A percentile compares a stretch with the other conserved stretches of the same genome.
These are phyloP conservation scores for Euglossa dilemma DNA, from an alignment of 1,140 invertebrate species.

Conservation along the genomic window DNA sequence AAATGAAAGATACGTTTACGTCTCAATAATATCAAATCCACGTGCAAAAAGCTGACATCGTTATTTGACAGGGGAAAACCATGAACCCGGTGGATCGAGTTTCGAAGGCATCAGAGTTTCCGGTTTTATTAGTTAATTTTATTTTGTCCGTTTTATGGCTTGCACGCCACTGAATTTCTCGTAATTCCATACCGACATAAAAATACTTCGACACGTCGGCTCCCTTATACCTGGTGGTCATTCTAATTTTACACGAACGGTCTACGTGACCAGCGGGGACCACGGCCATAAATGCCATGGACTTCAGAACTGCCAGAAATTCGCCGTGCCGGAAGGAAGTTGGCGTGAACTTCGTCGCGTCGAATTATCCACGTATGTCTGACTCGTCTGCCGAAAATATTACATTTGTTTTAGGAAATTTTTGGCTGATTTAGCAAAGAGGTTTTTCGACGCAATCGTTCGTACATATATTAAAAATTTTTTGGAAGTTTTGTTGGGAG, in stretches of 20 bases:
- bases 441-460: too few relatives aligned
- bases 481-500: too few relatives aligned
- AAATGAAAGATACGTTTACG: too few relatives aligned
- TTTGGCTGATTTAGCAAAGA: neutral
- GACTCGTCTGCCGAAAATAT: too few relatives aligned
- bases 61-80: neutral
- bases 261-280: neutral
- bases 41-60: neutral
- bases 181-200: constrained; percentile 6
- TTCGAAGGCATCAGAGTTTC: neutral
- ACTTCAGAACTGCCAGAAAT: constrained; percentile 13
- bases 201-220: constrained; percentile 13
- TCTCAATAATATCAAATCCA: neutral
- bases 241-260: constrained; percentile 17
- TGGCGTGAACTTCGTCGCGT: neutral
- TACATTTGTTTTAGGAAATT: too few relatives aligned
- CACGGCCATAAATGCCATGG: neutral
- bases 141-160: constrained; percentile 11
- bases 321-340: neutral
- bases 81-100: neutral
- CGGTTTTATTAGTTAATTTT: constrained; percentile 21
- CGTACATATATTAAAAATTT: too few relatives aligned
- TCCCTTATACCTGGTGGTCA: neutral
- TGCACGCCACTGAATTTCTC: neutral
- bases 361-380: neutral